A percentile compares a stretch with the other conserved stretches of the same genome.
phyloP scores from a whole-genome alignment of 2,888 invertebrate species.

The Lepidochrysops patricia region DNA sequence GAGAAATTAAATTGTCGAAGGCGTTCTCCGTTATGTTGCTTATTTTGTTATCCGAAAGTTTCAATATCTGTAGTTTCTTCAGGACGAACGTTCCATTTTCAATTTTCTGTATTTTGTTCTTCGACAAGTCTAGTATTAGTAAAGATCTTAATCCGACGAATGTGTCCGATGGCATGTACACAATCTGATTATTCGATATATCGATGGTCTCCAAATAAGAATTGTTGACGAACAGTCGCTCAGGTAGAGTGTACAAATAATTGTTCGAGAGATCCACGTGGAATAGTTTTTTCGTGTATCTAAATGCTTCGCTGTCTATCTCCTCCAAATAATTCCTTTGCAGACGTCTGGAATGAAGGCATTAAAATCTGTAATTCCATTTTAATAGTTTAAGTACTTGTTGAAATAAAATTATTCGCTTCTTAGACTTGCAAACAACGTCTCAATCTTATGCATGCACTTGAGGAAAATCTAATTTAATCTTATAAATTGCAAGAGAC shows the following conservation, averaged over 20 bases:
- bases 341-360: constrained; percentile 71
- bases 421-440: neutral
- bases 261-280: constrained; percentile 82
- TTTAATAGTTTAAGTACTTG: neutral
- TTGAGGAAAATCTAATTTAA: neutral
- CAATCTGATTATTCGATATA: constrained; percentile 78
- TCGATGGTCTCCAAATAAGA: constrained; percentile 76
- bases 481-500: neutral
- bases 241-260: constrained; percentile 72
- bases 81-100: constrained; percentile 75
- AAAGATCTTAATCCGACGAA: constrained; percentile 75
- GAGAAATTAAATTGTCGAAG: constrained; percentile 64
- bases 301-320: constrained; percentile 73
- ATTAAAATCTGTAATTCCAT: neutral
- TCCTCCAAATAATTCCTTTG: constrained; percentile 79
- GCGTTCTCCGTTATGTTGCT: constrained; percentile 72
- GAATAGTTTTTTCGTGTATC: constrained; percentile 75
- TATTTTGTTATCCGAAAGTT: constrained; percentile 81
- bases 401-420: neutral
- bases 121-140: constrained; percentile 80
- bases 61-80: constrained; percentile 74
- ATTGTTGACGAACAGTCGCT: constrained; percentile 74
- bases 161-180: constrained; percentile 71
- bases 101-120: constrained; percentile 77
- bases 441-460: neutral